Percentiles rank a stretch among this genome's conserved stretches.
phyloP scores from a whole-genome alignment of 53 echinoderm and acorn worm genomes.

The Holothuria leucospilota region DNA sequence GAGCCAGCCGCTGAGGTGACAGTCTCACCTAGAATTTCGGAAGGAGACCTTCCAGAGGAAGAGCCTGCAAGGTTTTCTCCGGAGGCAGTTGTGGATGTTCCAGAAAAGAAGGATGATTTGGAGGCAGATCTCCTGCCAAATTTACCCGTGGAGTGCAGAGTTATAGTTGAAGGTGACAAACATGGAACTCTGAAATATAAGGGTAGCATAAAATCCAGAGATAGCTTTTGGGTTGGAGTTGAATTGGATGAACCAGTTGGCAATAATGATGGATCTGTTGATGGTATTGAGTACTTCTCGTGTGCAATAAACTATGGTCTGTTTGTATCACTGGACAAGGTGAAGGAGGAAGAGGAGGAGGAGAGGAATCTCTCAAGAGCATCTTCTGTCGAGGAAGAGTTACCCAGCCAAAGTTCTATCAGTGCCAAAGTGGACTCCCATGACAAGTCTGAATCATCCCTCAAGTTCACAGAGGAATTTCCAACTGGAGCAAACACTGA shows the following conservation, averaged over 20 bases:
- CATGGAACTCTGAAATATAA: conserved; percentile 81
- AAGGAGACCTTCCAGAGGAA: background rate
- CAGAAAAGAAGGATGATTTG: conserved; percentile 42
- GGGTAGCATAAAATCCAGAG: conserved; percentile 73
- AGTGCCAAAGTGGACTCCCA: conserved; percentile 43
- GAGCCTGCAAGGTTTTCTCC: background rate
- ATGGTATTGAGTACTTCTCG: conserved; percentile 72
- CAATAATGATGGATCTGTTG: conserved; percentile 75
- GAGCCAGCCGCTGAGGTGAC: conserved; percentile 35
- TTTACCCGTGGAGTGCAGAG: conserved; percentile 67
- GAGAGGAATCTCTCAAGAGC: conserved; percentile 19
- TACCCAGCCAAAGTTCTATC: conserved; percentile 67
- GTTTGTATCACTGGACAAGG: conserved; percentile 75
- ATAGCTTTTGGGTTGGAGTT: conserved; percentile 82
- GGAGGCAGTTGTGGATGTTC: background rate
- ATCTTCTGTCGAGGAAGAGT: conserved; percentile 75
- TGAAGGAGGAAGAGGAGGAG: conserved; percentile 33
- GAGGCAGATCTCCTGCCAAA: conserved; percentile 67
- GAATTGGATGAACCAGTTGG: conserved; percentile 83
- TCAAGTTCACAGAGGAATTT: conserved; percentile 47
- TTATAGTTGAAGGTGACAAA: conserved; percentile 66
- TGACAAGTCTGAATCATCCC: conserved; percentile 64
- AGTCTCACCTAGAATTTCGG: conserved; percentile 37
- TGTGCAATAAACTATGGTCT: conserved; percentile 77
- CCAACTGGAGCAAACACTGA: conserved; percentile 66